phyloP scores from a whole-genome alignment of 2,888 invertebrate genomes.

The Aethes cnicana region DNA sequence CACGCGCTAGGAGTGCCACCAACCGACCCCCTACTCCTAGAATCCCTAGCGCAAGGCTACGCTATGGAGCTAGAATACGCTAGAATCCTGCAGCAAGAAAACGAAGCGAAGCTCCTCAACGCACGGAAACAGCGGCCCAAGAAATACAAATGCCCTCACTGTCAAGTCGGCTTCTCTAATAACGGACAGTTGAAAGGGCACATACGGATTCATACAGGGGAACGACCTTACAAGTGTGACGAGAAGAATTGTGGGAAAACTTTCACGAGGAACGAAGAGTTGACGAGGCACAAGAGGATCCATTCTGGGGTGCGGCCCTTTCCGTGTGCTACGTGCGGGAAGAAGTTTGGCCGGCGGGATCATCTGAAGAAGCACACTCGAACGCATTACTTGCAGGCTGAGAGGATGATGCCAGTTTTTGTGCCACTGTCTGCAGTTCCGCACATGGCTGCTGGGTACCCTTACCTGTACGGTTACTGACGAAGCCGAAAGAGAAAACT shows the following conservation, averaged over 20 bases:
- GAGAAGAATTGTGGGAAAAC: slow-evolving; percentile 93
- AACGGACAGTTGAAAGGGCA: slow-evolving; percentile 96
- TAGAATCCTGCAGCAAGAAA: slow-evolving; percentile 86
- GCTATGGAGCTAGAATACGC: slow-evolving; percentile 87
- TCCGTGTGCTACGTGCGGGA: slow-evolving; percentile 93
- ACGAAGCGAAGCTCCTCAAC: slow-evolving; percentile 85
- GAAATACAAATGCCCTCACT: slow-evolving; percentile 95
- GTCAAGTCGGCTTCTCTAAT: slow-evolving; percentile 95
- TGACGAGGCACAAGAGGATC: slow-evolving; percentile 95
- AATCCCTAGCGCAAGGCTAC: slow-evolving; percentile 78
- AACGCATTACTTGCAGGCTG: slow-evolving; percentile 87
- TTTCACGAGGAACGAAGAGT: slow-evolving; percentile 95
- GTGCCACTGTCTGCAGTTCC: slow-evolving; percentile 82
- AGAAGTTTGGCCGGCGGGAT: slow-evolving; percentile 96
- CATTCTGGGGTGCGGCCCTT: slow-evolving; percentile 94
- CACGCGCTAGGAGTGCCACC: slow-evolving; percentile 73
- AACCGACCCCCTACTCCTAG: slow-evolving; percentile 72
- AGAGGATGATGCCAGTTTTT: slow-evolving; percentile 83
- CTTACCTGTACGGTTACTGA: slow-evolving; percentile 83
- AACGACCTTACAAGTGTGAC: slow-evolving; percentile 94
- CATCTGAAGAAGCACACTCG: slow-evolving; percentile 96
- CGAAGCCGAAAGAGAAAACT: too few relatives aligned
- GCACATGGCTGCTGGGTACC: slow-evolving; percentile 58
- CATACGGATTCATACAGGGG: slow-evolving; percentile 95
- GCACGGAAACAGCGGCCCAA: slow-evolving; percentile 91